These are phyloP conservation scores for Elysia crispata DNA, from an alignment of 2,888 invertebrate genomes.

Conservation along the genomic window DNA sequence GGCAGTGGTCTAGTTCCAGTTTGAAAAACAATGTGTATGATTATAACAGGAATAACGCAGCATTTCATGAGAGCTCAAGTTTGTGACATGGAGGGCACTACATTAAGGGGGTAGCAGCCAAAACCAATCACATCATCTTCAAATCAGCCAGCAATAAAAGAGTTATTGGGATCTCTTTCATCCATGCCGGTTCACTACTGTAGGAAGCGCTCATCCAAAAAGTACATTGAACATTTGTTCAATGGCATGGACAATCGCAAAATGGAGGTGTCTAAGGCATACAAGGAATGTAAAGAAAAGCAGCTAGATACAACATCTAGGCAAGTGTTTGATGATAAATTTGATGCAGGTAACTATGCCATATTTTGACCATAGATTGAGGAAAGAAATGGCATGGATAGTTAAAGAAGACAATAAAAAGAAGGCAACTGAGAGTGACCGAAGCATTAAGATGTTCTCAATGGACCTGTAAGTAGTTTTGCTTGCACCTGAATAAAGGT, in stretches of 20 bases:
- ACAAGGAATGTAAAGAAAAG: not conserved
- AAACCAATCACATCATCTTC: too few species aligned
- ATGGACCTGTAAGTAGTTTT: conserved; percentile 40
- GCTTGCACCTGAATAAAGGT: conserved; percentile 31
- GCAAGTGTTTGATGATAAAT: not conserved
- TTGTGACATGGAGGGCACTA: not conserved
- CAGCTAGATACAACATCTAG: not conserved
- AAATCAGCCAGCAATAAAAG: not conserved
- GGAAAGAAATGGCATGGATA: not conserved
- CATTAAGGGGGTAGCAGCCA: too few species aligned
- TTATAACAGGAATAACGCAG: too few species aligned
- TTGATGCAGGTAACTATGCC: not conserved
- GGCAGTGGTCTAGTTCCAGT: not conserved
- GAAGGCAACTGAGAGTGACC: conserved; percentile 1
- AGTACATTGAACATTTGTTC: too few species aligned
- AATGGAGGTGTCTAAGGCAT: not conserved
- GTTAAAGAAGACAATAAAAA: conserved; percentile 33
- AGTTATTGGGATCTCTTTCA: not conserved
- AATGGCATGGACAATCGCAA: too few species aligned
- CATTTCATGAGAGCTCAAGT: too few species aligned
- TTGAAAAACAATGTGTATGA: conserved; percentile 6
- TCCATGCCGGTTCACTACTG: conserved; percentile 1
- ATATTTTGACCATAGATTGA: not conserved
- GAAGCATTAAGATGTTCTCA: not conserved
- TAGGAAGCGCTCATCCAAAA: not conserved